Base-by-base conservation (phyloP, 2,888 invertebrate genomes). In the Macrosoma leucophasiata region DNA sequence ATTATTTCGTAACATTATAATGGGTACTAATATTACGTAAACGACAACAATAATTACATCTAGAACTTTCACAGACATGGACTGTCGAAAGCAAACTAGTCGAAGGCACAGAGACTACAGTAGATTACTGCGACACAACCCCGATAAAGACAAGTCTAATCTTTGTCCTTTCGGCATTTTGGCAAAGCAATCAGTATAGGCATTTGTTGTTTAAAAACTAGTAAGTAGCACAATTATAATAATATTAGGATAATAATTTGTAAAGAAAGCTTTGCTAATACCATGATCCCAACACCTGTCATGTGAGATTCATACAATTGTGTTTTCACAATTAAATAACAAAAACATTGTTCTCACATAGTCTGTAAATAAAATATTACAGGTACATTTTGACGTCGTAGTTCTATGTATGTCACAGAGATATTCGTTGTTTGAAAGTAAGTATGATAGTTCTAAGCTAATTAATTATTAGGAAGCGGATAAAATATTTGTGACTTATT, bases 401-500 rank as follows among this genome's bases (percentile, higher is more conserved):
- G n/a, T n/a, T n/a, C n/a, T n/a, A n/a, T 34, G 24, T 39, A 41
- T 60, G 66, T 75, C 70, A 77, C 73, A 77, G 74, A 69, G 55
- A 64, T 58, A 69, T 79, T 82, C 81, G 79, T 82, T 82, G 81
- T 78, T 57, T 70, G 61, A 60, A 64, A 63, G 59, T 67, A 65
- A 62, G 62, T 48, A 62, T 59, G 64, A 66, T 65, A 32, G 20
- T 30, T 34, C 21, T 36, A 30, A 30, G 26, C 20, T 35, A 22
- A 36, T 41, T 49, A 69, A 70, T 68, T 76, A 74, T 68, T 61
- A 62, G 58, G 59, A 68, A 72, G 60, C 59, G 52, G 62, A 59
- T 68, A 71, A 66, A 68, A 70, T 65, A 70, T 84, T 84, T 84
- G 82, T 82, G 81, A 82, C 82, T 77, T 78, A 79, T 69, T 50